Evolutionary conservation across 2,113 vertebrate species (phyloP).

Genomic region (Zootoca vivipara): DNA sequence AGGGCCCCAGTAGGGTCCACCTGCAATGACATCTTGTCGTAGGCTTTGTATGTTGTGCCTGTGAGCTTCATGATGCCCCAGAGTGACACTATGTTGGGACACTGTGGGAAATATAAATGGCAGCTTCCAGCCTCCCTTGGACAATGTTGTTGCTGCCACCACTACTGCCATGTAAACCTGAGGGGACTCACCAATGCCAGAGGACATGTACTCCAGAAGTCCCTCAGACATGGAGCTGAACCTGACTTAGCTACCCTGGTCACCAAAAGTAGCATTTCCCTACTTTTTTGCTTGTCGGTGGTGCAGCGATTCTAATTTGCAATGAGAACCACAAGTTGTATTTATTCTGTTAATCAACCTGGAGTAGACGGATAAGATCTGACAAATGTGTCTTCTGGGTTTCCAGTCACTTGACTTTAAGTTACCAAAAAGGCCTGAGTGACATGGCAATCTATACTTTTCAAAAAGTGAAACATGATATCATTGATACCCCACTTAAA

Average conservation of each 20-base stretch:
- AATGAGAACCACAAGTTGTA: not conserved
- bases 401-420: not conserved
- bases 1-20: not conserved
- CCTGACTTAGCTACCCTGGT: not conserved
- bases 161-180: not conserved
- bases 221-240: not conserved
- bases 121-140: not conserved
- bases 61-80: not conserved
- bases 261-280: not conserved
- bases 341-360: not conserved
- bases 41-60: not conserved
- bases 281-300: not conserved
- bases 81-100: not conserved
- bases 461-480: not conserved
- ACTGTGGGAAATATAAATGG: not conserved
- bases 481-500: not conserved
- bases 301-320: not conserved
- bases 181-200: not conserved
- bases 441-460: not conserved
- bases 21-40: too few relatives aligned
- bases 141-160: not conserved
- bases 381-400: not conserved
- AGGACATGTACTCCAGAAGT: not conserved
- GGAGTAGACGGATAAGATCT: not conserved
- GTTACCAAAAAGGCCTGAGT: not conserved